Percentiles rank a stretch among this genome's conserved stretches.
phyloP scores from a whole-genome alignment of 1,140 invertebrate species.

The Lepidurus apus region DNA sequence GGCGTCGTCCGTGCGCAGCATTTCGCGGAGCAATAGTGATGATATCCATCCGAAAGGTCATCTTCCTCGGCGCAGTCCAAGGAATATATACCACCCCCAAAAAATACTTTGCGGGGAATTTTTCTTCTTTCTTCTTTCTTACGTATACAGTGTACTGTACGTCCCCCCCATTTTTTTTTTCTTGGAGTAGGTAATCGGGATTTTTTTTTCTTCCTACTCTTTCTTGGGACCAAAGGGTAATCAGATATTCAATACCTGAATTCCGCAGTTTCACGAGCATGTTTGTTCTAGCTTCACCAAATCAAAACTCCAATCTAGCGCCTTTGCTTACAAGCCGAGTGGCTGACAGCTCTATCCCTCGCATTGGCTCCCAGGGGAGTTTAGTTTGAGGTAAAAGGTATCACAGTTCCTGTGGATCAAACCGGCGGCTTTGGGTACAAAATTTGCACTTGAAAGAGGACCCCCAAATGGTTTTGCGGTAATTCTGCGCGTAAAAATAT shows the following conservation, averaged over 20 bases:
- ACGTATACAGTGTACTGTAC: no score
- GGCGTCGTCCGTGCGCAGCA: background rate
- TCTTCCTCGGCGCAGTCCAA: no score
- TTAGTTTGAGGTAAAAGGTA: background rate
- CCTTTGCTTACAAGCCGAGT: constrained; percentile 5
- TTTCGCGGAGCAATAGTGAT: background rate
- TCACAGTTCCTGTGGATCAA: background rate
- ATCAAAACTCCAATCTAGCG: background rate
- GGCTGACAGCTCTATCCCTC: background rate
- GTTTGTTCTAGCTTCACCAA: background rate
- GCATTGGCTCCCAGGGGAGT: background rate
- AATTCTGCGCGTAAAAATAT: background rate
- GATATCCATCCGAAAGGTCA: background rate
- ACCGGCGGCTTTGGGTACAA: background rate
- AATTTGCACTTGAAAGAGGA: constrained; percentile 9
- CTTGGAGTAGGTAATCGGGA: no score
- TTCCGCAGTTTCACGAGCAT: background rate
- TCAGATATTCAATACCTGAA: no score
- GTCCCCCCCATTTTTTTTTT: no score
- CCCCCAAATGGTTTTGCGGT: background rate
- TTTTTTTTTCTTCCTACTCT: no score
- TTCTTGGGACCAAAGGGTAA: no score
- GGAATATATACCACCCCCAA: no score
- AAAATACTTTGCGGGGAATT: no score
- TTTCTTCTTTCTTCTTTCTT: no score